These are phyloP conservation scores for Habropoda laboriosa DNA, from an alignment of 1,140 invertebrate species.

Conservation along the genomic window DNA sequence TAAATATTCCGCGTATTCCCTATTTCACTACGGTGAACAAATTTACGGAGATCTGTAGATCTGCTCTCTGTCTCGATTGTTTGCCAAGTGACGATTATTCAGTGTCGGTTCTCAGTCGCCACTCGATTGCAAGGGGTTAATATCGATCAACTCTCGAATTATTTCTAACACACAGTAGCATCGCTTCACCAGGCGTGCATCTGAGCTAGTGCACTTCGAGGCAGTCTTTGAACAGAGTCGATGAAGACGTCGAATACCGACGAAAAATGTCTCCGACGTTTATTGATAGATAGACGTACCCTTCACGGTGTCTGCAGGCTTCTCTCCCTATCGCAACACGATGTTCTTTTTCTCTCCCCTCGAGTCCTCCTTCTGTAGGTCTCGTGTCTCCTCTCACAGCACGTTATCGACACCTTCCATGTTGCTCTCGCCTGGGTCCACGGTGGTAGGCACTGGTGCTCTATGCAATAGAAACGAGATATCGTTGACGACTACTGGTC, in stretches of 20 bases:
- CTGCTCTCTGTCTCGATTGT: too few species aligned
- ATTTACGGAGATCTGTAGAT: too few species aligned
- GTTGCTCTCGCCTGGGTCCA: constrained; percentile 19
- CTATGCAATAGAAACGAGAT: constrained; percentile 68
- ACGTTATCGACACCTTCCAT: constrained; percentile 56
- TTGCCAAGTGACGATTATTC: too few species aligned
- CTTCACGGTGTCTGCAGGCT: background rate
- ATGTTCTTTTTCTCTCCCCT: background rate
- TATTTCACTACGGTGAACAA: too few species aligned
- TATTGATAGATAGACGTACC: constrained; percentile 62
- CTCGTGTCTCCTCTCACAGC: background rate
- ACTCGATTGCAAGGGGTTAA: too few species aligned
- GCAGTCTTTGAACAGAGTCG: constrained; percentile 24
- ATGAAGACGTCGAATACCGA: constrained; percentile 51
- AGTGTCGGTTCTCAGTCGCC: too few species aligned
- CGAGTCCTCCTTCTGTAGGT: background rate
- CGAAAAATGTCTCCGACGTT: constrained; percentile 45
- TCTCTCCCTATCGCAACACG: background rate
- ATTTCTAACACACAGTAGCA: background rate
- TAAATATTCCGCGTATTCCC: too few species aligned
- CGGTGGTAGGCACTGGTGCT: constrained; percentile 31
- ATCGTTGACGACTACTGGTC: constrained; percentile 62
- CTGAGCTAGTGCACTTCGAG: too few species aligned
- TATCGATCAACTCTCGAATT: background rate
- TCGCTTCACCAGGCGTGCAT: too few species aligned